Percentiles rank a stretch among this genome's conserved stretches.
phyloP scores from a whole-genome alignment of 2,113 vertebrate species.

The Regulus satrapa region DNA sequence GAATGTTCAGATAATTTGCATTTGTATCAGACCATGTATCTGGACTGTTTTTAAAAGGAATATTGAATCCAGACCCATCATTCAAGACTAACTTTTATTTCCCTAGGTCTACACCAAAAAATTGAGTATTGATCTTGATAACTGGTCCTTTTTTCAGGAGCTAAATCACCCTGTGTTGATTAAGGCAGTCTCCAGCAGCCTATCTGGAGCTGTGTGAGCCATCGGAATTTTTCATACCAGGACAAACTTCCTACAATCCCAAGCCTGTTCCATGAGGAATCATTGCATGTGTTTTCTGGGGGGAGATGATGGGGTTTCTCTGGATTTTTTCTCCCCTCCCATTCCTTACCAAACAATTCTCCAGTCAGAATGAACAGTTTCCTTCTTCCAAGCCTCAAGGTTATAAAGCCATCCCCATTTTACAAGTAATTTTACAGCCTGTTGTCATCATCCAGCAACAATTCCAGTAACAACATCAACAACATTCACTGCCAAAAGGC shows the following conservation, averaged over 20 bases:
- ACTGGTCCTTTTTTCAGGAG: background rate
- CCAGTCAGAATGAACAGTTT: background rate
- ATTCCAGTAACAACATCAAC: background rate
- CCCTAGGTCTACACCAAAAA: constrained; percentile 2
- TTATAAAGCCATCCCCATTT: background rate
- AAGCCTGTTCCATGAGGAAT: background rate
- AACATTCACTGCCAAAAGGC: background rate
- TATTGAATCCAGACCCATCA: background rate
- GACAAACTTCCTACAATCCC: accelerated
- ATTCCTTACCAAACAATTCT: background rate
- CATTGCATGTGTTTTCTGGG: accelerated
- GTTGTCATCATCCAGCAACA: background rate
- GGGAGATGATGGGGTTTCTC: background rate
- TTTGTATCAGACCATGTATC: background rate
- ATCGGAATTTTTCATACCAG: accelerated
- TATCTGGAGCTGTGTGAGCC: background rate
- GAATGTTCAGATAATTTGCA: background rate
- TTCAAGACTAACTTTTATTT: background rate
- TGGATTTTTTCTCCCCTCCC: background rate
- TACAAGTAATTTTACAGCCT: background rate
- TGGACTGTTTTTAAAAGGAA: background rate
- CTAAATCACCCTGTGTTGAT: background rate
- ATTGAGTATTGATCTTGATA: constrained; percentile 18
- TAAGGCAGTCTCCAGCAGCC: background rate
- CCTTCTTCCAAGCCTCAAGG: background rate